A percentile compares a stretch with the other conserved stretches of the same genome.
Evolutionary conservation across 2,888 invertebrate species (phyloP).

Genomic region (Torymus auratus): DNA sequence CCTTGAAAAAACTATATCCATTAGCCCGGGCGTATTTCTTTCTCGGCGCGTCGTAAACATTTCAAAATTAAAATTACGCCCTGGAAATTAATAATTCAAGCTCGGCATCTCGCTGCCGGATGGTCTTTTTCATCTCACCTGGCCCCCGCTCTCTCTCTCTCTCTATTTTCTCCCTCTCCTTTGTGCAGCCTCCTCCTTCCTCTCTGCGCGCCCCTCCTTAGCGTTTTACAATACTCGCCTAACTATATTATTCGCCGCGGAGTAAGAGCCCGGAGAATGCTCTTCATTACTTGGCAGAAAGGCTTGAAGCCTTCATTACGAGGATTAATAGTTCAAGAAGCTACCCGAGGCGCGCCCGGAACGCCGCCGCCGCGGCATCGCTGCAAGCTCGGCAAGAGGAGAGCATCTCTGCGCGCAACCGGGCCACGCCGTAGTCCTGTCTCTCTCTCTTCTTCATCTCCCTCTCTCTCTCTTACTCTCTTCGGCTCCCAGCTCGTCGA

Average conservation of each 20-base stretch:
- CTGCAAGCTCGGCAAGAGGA: background rate
- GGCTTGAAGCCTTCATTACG: slow-evolving; percentile 65
- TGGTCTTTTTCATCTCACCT: slow-evolving; percentile 49
- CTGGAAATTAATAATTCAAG: slow-evolving; percentile 46
- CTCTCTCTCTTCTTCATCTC: background rate
- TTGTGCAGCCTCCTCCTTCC: slow-evolving; percentile 23
- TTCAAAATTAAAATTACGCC: slow-evolving; percentile 37
- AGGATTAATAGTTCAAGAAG: slow-evolving; percentile 64
- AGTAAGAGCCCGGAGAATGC: slow-evolving; percentile 61
- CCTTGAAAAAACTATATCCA: background rate
- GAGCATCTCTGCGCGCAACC: background rate
- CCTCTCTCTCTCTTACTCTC: background rate
- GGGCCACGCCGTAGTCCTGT: no score
- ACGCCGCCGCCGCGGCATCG: slow-evolving; percentile 20
- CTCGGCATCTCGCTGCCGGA: slow-evolving; percentile 56
- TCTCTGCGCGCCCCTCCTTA: slow-evolving; percentile 35
- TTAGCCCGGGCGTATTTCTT: background rate
- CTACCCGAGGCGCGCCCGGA: slow-evolving; percentile 57
- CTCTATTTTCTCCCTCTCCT: slow-evolving; percentile 10
- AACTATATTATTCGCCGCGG: slow-evolving; percentile 54
- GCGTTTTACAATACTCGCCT: slow-evolving; percentile 55
- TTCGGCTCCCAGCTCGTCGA: background rate
- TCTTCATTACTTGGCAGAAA: slow-evolving; percentile 64
- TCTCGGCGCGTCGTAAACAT: slow-evolving; percentile 21
- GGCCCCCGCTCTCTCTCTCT: slow-evolving; percentile 43